phyloP scores from a whole-genome alignment of 1,140 invertebrate genomes.

The Agrypnia vestita region DNA sequence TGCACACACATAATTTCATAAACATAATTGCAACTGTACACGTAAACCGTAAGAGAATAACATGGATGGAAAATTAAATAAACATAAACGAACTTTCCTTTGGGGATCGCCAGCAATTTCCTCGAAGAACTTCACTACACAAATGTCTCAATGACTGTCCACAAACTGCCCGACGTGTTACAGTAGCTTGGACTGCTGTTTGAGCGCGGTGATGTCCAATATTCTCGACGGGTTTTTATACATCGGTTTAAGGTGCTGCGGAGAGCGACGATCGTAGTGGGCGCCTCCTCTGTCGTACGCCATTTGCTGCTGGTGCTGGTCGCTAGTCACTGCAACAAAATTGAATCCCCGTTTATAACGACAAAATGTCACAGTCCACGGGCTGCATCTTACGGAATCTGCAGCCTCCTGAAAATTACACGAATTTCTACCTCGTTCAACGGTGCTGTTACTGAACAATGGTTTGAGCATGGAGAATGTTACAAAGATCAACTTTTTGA shows the following conservation, averaged over 20 bases:
- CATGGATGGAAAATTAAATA: too few relatives aligned
- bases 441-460: too few relatives aligned
- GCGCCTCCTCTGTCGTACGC: neutral
- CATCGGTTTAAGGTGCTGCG: conserved; percentile 57
- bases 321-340: conserved; percentile 14
- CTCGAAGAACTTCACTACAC: neutral
- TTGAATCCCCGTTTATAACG: too few relatives aligned
- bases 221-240: conserved; percentile 72
- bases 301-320: neutral
- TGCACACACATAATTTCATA: too few relatives aligned
- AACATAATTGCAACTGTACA: too few relatives aligned
- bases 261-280: neutral
- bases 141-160: neutral
- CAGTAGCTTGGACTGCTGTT: conserved; percentile 78
- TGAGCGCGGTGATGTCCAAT: conserved; percentile 78
- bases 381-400: too few relatives aligned
- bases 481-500: too few relatives aligned
- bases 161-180: conserved; percentile 54
- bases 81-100: neutral
- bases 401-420: too few relatives aligned
- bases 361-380: too few relatives aligned
- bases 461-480: too few relatives aligned
- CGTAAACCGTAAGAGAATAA: too few relatives aligned
- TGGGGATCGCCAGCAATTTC: neutral
- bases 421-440: too few relatives aligned